These are phyloP conservation scores for Euphonia xanthogaster DNA, from an alignment of 2,797 vertebrate species.

Conservation along the genomic window DNA sequence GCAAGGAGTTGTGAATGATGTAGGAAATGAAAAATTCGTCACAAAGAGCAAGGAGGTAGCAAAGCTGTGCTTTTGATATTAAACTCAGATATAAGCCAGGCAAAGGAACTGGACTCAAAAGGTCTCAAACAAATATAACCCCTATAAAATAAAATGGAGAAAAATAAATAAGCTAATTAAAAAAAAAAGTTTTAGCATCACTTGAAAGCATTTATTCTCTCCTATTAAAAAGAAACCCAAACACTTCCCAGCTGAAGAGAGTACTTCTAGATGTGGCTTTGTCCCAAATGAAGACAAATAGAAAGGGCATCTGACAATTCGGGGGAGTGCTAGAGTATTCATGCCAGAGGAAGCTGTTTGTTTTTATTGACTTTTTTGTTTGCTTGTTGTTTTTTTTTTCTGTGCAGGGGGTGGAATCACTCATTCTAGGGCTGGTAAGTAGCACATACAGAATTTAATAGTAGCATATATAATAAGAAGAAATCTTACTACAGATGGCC, in stretches of 20 bases:
- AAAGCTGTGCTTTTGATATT: constrained; percentile 54
- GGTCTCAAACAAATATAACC: constrained; percentile 8
- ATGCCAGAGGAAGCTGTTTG: constrained; percentile 15
- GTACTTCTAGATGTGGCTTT: constrained; percentile 17
- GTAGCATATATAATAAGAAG: not conserved
- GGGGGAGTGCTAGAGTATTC: constrained; percentile 52
- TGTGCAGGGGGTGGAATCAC: not conserved
- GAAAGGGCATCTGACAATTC: constrained; percentile 61
- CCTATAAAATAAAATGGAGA: not conserved
- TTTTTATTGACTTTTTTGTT: not conserved
- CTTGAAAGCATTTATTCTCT: constrained; percentile 8
- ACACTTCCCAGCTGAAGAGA: constrained; percentile 53
- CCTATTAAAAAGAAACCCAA: not conserved
- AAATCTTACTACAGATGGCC: not conserved
- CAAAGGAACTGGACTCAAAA: not conserved
- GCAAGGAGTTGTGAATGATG: constrained; percentile 40
- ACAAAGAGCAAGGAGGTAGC: constrained; percentile 40
- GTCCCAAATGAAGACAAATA: constrained; percentile 54
- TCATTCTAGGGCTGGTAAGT: not conserved
- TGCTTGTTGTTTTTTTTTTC: not conserved
- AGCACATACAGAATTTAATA: not conserved
- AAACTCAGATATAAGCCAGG: constrained; percentile 42
- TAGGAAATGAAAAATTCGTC: constrained; percentile 61
- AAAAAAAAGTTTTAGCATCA: not conserved
- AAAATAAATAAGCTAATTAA: not conserved